Conservation (phyloP, 1,140 invertebrate genomes). For the Oncopodura yosiiana region DNA sequence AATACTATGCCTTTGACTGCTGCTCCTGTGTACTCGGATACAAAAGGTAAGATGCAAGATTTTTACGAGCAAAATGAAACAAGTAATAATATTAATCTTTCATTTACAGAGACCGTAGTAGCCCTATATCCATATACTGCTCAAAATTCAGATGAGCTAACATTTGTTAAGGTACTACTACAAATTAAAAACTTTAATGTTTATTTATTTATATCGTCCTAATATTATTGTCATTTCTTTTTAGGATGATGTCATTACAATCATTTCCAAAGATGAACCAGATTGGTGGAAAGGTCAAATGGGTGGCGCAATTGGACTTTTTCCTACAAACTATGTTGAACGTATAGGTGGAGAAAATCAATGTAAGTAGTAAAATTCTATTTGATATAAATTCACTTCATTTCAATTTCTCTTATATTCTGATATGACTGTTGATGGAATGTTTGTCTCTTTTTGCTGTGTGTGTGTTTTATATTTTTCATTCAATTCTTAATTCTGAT, state of each 20-base stretch:
- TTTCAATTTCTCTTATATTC: neutral
- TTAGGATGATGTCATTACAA: conserved; percentile 83
- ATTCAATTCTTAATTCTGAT: conserved; percentile 2
- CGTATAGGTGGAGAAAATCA: conserved; percentile 39
- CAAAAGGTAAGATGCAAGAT: conserved; percentile 20
- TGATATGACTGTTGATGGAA: too few species aligned
- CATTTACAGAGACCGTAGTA: conserved; percentile 69
- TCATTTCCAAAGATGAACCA: conserved; percentile 80
- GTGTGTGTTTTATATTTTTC: neutral
- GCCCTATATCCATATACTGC: conserved; percentile 86
- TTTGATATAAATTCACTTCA: neutral
- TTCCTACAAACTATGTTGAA: conserved; percentile 84
- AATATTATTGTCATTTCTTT: conserved; percentile 49
- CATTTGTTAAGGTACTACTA: conserved; percentile 61
- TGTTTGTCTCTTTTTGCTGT: neutral
- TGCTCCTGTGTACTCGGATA: conserved; percentile 27
- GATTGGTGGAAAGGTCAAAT: conserved; percentile 95
- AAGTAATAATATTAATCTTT: conserved; percentile 10
- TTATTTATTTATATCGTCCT: too few species aligned
- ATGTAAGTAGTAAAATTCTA: conserved; percentile 32
- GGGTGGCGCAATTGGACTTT: conserved; percentile 73
- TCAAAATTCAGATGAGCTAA: conserved; percentile 87
- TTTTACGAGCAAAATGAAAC: too few species aligned
- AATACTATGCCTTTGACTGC: conserved; percentile 27
- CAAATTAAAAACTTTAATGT: too few species aligned